These are phyloP conservation scores for Pavo muticus DNA, from an alignment of 2,113 vertebrate species.

Conservation along the genomic window DNA sequence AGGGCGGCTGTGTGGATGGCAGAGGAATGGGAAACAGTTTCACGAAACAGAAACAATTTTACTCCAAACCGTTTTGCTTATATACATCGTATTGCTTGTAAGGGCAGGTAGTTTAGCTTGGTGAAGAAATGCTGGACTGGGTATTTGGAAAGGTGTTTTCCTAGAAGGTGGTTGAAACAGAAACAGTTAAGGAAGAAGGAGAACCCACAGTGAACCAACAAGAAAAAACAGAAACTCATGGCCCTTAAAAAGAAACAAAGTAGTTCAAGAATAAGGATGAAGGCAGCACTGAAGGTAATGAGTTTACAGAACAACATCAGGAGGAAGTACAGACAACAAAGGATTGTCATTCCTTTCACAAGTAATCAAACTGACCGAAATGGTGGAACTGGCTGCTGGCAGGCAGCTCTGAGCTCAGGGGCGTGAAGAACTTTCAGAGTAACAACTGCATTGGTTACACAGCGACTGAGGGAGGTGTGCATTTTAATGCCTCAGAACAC, in stretches of 20 bases:
- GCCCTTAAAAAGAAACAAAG: background rate
- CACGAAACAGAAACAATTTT: slow-evolving; percentile 25
- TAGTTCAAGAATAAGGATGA: background rate
- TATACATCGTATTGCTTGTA: background rate
- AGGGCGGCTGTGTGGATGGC: background rate
- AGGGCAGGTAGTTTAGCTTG: background rate
- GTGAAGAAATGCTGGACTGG: background rate
- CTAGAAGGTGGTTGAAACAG: background rate
- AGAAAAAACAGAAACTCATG: background rate
- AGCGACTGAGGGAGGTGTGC: background rate
- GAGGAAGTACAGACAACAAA: background rate
- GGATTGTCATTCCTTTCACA: background rate
- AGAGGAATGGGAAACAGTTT: slow-evolving; percentile 41
- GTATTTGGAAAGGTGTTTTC: background rate
- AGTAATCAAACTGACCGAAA: background rate
- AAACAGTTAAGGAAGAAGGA: background rate
- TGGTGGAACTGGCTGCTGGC: background rate
- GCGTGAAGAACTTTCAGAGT: background rate
- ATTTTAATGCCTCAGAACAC: background rate
- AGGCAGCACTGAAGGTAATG: background rate
- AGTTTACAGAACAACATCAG: background rate
- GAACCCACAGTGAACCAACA: background rate
- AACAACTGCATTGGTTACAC: background rate
- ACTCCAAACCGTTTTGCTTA: slow-evolving; percentile 3
- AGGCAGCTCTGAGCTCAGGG: background rate